Evolutionary conservation across 2,113 vertebrate species (phyloP).

Genomic region (Entelurus aequoreus): DNA sequence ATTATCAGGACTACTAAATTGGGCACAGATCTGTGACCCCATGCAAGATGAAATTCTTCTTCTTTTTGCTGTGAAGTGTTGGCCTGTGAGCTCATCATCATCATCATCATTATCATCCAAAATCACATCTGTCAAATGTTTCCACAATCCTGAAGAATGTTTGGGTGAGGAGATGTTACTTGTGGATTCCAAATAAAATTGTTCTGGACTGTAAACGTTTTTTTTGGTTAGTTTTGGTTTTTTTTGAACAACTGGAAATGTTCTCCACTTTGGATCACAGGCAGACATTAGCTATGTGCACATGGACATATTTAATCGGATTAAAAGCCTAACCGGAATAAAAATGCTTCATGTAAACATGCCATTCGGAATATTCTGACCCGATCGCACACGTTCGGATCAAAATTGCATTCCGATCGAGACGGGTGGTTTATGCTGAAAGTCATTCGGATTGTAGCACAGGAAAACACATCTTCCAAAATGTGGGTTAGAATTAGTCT

Average conservation of each 20-base stretch:
- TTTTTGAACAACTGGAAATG: slow-evolving; percentile 37
- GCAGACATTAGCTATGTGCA: neutral
- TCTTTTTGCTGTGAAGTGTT: slow-evolving; percentile 18
- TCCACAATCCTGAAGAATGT: slow-evolving; percentile 55
- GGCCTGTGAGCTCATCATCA: slow-evolving; percentile 43
- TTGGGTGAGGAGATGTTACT: slow-evolving; percentile 58
- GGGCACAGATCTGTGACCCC: neutral
- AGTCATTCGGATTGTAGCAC: too few species aligned
- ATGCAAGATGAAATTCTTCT: neutral
- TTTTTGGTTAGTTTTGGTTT: slow-evolving; percentile 1
- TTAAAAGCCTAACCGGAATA: too few species aligned
- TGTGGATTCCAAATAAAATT: slow-evolving; percentile 49
- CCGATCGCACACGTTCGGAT: too few species aligned
- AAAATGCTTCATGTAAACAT: too few species aligned
- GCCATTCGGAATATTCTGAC: too few species aligned
- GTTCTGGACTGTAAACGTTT: slow-evolving; percentile 24
- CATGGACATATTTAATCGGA: too few species aligned
- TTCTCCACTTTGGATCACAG: slow-evolving; percentile 53
- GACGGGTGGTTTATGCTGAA: too few species aligned
- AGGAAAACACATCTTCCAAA: too few species aligned
- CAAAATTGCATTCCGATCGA: too few species aligned
- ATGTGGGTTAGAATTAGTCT: too few species aligned
- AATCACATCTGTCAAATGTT: slow-evolving; percentile 54
- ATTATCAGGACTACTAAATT: neutral
- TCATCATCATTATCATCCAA: slow-evolving; percentile 23